phyloP scores from a whole-genome alignment of 2,797 vertebrate species.

The Cyprinodon diabolis region DNA sequence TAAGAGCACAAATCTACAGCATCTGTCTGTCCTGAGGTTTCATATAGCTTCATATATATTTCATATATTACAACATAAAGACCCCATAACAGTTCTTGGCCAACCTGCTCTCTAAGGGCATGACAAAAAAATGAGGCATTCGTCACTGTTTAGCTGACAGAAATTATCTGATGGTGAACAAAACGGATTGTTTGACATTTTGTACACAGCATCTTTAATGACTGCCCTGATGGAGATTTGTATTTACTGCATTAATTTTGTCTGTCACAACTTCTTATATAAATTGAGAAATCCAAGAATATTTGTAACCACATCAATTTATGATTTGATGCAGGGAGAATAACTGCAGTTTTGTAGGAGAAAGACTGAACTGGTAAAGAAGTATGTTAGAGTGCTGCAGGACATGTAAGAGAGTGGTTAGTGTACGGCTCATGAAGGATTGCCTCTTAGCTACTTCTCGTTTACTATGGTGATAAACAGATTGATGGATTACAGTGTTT shows the following conservation, averaged over 20 bases:
- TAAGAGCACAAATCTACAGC: constrained; percentile 37
- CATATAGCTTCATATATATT: not conserved
- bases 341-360: too few relatives aligned
- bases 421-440: too few relatives aligned
- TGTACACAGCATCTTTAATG: not conserved
- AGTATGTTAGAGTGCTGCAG: too few relatives aligned
- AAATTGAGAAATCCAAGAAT: not conserved
- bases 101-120: not conserved
- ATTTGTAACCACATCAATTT: too few relatives aligned
- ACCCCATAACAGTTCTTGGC: not conserved
- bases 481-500: too few relatives aligned
- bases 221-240: not conserved
- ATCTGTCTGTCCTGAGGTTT: constrained; percentile 48
- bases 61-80: not conserved
- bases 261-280: not conserved
- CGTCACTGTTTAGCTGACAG: not conserved
- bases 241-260: not conserved
- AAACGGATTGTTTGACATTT: not conserved
- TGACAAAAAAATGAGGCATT: not conserved
- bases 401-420: too few relatives aligned
- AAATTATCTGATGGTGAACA: not conserved
- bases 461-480: too few relatives aligned
- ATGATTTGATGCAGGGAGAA: too few relatives aligned
- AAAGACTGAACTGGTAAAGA: too few relatives aligned
- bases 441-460: too few relatives aligned